These are phyloP conservation scores for Eupsittula cactorum DNA, from an alignment of 2,113 vertebrate species.

Conservation along the genomic window DNA sequence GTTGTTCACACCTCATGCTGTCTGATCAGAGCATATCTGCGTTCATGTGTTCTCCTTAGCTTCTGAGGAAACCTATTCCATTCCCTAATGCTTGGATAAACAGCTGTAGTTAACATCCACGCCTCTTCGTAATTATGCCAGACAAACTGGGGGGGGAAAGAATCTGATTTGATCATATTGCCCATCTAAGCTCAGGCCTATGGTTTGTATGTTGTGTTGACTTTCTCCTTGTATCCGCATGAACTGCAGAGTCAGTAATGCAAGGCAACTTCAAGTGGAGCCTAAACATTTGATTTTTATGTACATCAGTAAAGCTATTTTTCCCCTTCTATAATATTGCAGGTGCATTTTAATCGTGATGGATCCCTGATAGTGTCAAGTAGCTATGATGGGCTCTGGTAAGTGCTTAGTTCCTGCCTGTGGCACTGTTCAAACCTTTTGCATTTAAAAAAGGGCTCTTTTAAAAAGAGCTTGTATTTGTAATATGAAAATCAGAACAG, in stretches of 20 bases:
- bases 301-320: not conserved
- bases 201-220: not conserved
- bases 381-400: constrained; percentile 98
- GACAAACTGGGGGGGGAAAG: not conserved
- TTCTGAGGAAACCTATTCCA: not conserved
- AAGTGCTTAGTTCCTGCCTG: constrained; percentile 53
- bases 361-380: constrained; percentile 98
- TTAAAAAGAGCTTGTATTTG: not conserved
- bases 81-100: not conserved
- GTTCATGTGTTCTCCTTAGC: not conserved
- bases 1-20: not conserved
- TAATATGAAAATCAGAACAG: not conserved
- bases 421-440: not conserved
- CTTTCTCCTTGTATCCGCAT: not conserved
- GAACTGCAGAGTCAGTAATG: not conserved
- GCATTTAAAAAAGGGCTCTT: not conserved
- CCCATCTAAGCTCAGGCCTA: not conserved
- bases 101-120: not conserved
- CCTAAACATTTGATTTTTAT: not conserved
- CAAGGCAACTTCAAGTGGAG: not conserved
- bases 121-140: not conserved
- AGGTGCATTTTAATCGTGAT: constrained; percentile 99
- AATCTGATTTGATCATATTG: not conserved
- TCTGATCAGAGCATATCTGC: not conserved
- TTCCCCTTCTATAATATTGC: not conserved